Conservation (phyloP, 2,113 vertebrate genomes). For the Mirounga angustirostris region DNA sequence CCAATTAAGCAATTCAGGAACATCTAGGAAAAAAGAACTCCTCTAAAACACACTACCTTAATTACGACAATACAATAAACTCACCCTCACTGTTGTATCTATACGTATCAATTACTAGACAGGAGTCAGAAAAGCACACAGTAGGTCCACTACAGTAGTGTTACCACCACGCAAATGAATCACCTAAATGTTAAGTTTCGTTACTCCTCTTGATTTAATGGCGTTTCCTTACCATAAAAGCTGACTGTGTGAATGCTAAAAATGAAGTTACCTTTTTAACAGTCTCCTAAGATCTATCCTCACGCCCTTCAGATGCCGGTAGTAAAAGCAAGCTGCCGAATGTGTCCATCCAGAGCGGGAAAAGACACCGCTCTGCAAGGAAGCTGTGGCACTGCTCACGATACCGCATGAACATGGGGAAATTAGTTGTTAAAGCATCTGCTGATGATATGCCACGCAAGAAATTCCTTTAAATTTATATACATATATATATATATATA, state of each 20-base stretch:
- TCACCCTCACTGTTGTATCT: background rate
- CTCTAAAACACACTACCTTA: background rate
- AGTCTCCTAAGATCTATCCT: background rate
- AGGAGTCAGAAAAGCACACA: constrained; percentile 37
- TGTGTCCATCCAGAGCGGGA: background rate
- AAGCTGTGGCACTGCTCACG: constrained; percentile 16
- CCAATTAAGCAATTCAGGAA: constrained; percentile 28
- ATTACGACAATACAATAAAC: background rate
- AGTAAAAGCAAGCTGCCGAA: constrained; percentile 50
- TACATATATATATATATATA: no score
- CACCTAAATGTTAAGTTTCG: constrained; percentile 24
- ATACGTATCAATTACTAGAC: background rate
- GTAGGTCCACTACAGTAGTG: constrained; percentile 8
- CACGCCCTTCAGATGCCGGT: background rate
- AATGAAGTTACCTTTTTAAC: constrained; percentile 53
- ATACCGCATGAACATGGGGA: background rate
- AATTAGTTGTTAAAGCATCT: constrained; percentile 22
- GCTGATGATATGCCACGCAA: constrained; percentile 37
- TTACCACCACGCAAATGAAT: background rate
- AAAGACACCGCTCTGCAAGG: background rate
- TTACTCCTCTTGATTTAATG: background rate
- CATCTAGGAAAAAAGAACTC: background rate
- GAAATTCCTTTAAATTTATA: background rate
- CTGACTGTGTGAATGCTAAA: background rate
- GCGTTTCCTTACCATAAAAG: constrained; percentile 17